These are phyloP conservation scores for Thumatha senex DNA, from an alignment of 2,888 invertebrate species.

Conservation along the genomic window DNA sequence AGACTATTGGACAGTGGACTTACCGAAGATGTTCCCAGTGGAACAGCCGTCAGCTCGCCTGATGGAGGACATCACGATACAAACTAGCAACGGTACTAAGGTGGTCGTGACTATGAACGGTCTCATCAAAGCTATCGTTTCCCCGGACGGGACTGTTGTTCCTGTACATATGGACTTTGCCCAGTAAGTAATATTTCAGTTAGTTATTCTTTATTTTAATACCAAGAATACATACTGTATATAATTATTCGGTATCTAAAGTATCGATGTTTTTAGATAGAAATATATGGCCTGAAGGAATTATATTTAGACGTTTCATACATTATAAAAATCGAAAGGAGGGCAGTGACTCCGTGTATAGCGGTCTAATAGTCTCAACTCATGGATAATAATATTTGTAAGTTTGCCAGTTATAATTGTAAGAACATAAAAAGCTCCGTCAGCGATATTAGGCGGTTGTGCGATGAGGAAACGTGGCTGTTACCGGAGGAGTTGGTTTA, in stretches of 20 bases:
- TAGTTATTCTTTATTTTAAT: not conserved
- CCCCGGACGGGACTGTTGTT: constrained; percentile 52
- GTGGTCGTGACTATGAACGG: constrained; percentile 88
- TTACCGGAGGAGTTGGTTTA: not conserved
- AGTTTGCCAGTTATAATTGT: not conserved
- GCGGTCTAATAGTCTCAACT: not conserved
- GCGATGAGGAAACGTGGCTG: not conserved
- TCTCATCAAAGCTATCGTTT: constrained; percentile 87
- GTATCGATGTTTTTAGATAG: not conserved
- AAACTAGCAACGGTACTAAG: constrained; percentile 58
- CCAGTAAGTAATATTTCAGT: constrained; percentile 79
- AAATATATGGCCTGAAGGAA: not conserved
- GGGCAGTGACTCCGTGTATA: not conserved
- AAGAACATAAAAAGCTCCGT: not conserved
- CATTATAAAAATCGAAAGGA: not conserved
- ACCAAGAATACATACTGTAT: too few relatives aligned
- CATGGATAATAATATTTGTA: not conserved
- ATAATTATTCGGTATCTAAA: not conserved
- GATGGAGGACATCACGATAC: constrained; percentile 60
- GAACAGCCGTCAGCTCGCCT: constrained; percentile 59
- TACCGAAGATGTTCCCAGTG: constrained; percentile 73
- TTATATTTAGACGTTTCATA: not conserved
- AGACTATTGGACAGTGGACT: constrained; percentile 67
- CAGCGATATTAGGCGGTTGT: not conserved
- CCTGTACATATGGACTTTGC: constrained; percentile 91